Conservation (phyloP, 2,888 invertebrate species). For the Elgonia sp. region DNA sequence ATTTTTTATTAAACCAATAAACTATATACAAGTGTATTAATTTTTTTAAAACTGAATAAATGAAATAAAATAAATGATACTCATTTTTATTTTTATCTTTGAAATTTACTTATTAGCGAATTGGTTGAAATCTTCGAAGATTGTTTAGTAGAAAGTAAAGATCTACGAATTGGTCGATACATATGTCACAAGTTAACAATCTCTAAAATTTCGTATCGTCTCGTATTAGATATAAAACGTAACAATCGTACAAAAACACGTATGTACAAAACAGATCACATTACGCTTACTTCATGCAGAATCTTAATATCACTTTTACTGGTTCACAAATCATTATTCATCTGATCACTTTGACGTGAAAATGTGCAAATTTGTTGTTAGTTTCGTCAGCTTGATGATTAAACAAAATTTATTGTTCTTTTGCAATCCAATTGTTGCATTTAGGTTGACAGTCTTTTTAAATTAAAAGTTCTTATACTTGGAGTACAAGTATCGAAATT, state of each 20-base stretch:
- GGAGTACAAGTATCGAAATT: conserved; percentile 10
- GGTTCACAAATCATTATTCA: conserved; percentile 28
- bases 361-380: conserved; percentile 2
- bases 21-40: no score
- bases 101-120: no score
- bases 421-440: background rate
- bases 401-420: no score
- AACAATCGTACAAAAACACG: conserved; percentile 72
- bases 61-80: no score
- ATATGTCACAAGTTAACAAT: conserved; percentile 22
- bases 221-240: conserved; percentile 68
- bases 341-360: background rate
- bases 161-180: conserved; percentile 19
- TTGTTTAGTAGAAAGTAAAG: conserved; percentile 14
- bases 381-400: conserved; percentile 7
- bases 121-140: background rate
- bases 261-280: conserved; percentile 71
- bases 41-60: no score
- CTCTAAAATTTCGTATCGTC: conserved; percentile 44
- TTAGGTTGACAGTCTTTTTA: no score
- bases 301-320: conserved; percentile 48
- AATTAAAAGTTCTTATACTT: no score
- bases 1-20: no score
- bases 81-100: no score
- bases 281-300: conserved; percentile 59